A percentile compares a stretch with the other conserved stretches of the same genome.
phyloP scores from a whole-genome alignment of 2,113 vertebrate genomes.

The Scophthalmus maximus region DNA sequence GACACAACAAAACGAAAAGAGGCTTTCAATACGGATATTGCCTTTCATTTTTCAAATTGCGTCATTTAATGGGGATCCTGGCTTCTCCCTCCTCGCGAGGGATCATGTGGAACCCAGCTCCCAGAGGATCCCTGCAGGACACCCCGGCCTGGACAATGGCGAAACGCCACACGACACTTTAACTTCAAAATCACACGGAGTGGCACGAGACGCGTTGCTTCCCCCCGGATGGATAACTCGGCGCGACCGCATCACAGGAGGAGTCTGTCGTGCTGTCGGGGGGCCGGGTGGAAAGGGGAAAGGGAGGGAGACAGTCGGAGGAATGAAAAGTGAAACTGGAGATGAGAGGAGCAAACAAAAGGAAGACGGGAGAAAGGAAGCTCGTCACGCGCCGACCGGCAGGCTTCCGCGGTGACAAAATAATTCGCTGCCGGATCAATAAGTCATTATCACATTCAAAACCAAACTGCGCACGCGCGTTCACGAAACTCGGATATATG shows the following conservation, averaged over 20 bases:
- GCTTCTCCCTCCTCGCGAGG: slow-evolving; percentile 29
- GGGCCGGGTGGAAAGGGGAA: too few relatives aligned
- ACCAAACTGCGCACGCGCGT: slow-evolving; percentile 30
- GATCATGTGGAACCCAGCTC: slow-evolving; percentile 54
- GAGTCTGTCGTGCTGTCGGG: slow-evolving; percentile 27
- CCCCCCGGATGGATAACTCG: slow-evolving; percentile 46
- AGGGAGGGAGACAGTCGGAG: slow-evolving; percentile 4
- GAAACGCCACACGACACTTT: slow-evolving; percentile 45
- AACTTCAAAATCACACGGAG: slow-evolving; percentile 56
- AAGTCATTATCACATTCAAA: slow-evolving; percentile 69
- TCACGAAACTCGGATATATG: slow-evolving; percentile 32
- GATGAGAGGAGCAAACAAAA: slow-evolving; percentile 40
- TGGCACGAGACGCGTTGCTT: slow-evolving; percentile 62
- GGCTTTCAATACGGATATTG: slow-evolving; percentile 34
- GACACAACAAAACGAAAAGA: slow-evolving; percentile 44
- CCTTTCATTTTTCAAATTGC: slow-evolving; percentile 61
- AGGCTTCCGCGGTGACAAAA: slow-evolving; percentile 53
- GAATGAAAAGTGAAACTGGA: slow-evolving; percentile 19
- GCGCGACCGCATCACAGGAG: slow-evolving; percentile 59
- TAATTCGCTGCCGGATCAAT: slow-evolving; percentile 59
- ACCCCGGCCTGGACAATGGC: slow-evolving; percentile 53
- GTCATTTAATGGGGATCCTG: slow-evolving; percentile 38
- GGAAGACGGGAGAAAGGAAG: slow-evolving; percentile 19
- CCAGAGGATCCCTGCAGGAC: slow-evolving; percentile 47
- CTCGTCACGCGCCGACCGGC: slow-evolving; percentile 25